These are phyloP conservation scores for Poecilia picta DNA, from an alignment of 2,797 vertebrate species.

Conservation along the genomic window DNA sequence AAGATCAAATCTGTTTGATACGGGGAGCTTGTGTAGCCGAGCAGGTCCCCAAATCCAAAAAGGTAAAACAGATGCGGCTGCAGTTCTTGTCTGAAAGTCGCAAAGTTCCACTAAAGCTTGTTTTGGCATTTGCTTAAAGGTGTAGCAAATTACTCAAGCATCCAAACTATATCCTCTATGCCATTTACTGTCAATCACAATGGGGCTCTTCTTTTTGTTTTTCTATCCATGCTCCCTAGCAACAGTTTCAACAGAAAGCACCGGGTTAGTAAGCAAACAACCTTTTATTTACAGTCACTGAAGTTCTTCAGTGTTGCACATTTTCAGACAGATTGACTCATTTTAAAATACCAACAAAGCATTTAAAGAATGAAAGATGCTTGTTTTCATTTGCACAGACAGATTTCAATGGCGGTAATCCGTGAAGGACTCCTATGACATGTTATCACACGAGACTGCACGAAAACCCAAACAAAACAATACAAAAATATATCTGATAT, in stretches of 20 bases:
- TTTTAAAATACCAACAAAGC: neutral
- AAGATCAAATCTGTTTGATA: constrained; percentile 58
- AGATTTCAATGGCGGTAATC: constrained; percentile 7
- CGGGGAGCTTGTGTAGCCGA: constrained; percentile 34
- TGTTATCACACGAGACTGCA: constrained; percentile 4
- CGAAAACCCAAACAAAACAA: neutral
- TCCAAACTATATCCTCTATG: constrained; percentile 54
- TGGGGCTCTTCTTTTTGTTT: neutral
- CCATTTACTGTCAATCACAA: constrained; percentile 54
- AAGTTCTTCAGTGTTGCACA: neutral
- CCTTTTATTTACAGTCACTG: constrained; percentile 50
- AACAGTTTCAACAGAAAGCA: neutral
- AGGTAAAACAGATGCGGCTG: constrained; percentile 36
- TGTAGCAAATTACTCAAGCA: constrained; percentile 35
- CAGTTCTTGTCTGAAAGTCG: constrained; percentile 9
- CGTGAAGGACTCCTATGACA: constrained; percentile 22
- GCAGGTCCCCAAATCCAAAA: constrained; percentile 37
- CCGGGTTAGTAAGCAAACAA: constrained; percentile 39
- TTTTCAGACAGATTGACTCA: constrained; percentile 9
- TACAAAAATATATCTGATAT: neutral
- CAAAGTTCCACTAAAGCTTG: constrained; percentile 18
- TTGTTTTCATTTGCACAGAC: constrained; percentile 15
- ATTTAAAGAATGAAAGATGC: neutral
- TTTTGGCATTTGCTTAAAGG: constrained; percentile 24
- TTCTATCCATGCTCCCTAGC: neutral